Evolutionary conservation across 2,113 vertebrate genomes (phyloP).

Genomic region (Empidonax alnorum): DNA sequence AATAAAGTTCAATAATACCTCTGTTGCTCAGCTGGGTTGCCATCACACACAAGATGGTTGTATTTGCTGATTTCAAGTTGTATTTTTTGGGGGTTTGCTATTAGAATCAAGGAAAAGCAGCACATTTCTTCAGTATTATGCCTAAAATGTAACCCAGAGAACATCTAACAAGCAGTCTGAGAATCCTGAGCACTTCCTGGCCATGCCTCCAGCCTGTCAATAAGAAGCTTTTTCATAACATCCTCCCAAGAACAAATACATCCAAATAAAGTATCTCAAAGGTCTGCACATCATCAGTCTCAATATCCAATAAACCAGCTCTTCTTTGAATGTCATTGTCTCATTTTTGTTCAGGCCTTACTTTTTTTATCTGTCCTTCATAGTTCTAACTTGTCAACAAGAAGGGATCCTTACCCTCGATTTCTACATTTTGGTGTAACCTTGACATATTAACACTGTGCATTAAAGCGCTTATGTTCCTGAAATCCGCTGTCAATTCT

Average conservation of each 20-base stretch:
- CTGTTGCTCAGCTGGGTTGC: neutral
- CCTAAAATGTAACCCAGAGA: neutral
- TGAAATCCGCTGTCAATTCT: neutral
- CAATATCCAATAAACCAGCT: neutral
- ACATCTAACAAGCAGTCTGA: neutral
- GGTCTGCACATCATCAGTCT: neutral
- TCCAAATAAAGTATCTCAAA: neutral
- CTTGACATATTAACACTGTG: neutral
- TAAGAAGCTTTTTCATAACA: neutral
- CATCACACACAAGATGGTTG: neutral
- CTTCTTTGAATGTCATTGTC: neutral
- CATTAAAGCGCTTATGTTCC: neutral
- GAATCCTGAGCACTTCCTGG: neutral
- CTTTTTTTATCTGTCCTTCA: neutral
- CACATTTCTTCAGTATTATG: rapidly evolving
- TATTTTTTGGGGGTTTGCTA: neutral
- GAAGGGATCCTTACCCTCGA: neutral
- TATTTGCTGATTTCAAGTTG: neutral
- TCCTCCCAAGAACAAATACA: neutral
- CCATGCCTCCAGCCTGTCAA: neutral
- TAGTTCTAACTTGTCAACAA: neutral
- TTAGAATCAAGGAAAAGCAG: neutral
- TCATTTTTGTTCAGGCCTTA: neutral
- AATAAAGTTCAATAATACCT: neutral
- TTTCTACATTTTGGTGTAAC: neutral